Evolutionary conservation across 2,888 invertebrate genomes (phyloP).

Genomic region (Periphyllus acericola): DNA sequence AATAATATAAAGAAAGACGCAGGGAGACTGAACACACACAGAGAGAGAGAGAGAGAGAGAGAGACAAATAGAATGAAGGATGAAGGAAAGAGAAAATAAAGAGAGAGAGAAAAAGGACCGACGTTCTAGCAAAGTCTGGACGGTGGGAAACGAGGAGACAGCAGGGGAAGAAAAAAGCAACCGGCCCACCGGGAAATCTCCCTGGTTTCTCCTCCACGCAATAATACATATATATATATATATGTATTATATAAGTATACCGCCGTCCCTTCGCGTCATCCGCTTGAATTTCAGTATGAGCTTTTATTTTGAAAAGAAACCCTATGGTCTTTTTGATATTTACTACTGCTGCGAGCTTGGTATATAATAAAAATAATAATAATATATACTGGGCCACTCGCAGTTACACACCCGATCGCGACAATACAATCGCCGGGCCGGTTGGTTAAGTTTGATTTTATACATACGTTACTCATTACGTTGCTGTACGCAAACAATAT

Average conservation of each 20-base stretch:
- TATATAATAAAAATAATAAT: not conserved
- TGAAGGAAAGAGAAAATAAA: not conserved
- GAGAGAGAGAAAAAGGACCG: constrained; percentile 1
- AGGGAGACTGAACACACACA: not conserved
- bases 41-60: not conserved
- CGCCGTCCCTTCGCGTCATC: not conserved
- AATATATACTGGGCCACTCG: no score
- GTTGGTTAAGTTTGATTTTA: not conserved
- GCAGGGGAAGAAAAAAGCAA: not conserved
- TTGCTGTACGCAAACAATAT: not conserved
- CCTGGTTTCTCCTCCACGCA: not conserved
- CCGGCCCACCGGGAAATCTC: constrained; percentile 49
- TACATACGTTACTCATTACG: not conserved
- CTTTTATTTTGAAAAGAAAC: constrained; percentile 36
- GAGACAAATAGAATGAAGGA: not conserved
- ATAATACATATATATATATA: no score
- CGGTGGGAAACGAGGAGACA: not conserved
- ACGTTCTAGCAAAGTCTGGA: no score
- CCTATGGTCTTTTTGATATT: constrained; percentile 31
- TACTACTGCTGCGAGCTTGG: not conserved
- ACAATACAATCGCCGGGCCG: no score
- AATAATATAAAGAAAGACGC: constrained; percentile 25
- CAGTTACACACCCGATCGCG: no score
- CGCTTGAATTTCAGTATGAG: not conserved
- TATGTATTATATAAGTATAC: not conserved